Percentiles rank a stretch among this genome's conserved stretches.
Conservation (phyloP, 2,797 vertebrate genomes). For the Danionella dracula region DNA sequence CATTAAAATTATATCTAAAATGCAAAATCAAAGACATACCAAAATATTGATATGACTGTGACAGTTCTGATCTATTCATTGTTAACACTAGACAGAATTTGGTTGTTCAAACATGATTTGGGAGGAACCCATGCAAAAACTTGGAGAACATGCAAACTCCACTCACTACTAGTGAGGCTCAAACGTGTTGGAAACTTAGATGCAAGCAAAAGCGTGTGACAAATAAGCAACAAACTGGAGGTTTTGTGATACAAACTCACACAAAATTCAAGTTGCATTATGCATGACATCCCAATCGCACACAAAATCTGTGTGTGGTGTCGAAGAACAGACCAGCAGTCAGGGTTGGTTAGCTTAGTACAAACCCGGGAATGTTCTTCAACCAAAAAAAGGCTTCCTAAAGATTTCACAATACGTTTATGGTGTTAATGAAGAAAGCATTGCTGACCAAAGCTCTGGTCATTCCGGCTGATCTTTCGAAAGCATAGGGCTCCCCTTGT, state of each 20-base stretch:
- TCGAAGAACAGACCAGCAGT: slow-evolving; percentile 17
- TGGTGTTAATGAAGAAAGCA: slow-evolving; percentile 37
- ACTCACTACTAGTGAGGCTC: no score
- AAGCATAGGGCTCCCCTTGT: slow-evolving; percentile 58
- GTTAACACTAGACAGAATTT: no score
- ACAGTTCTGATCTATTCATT: no score
- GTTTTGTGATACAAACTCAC: no score
- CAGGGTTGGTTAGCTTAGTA: slow-evolving; percentile 39
- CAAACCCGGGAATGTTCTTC: slow-evolving; percentile 24
- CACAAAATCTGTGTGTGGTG: slow-evolving; percentile 4
- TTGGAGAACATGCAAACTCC: no score
- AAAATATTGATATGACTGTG: no score
- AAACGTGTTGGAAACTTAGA: no score
- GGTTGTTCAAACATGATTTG: no score
- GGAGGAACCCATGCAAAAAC: no score
- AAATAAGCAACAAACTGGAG: neutral
- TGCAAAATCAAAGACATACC: no score
- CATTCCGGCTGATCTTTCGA: slow-evolving; percentile 71
- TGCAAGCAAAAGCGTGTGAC: no score
- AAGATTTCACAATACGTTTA: slow-evolving; percentile 23
- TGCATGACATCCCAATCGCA: slow-evolving; percentile 20
- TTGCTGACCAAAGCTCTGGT: slow-evolving; percentile 36
- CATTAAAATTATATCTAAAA: no score
- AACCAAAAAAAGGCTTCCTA: slow-evolving; percentile 7
- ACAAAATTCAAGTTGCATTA: neutral